Base-by-base conservation (phyloP, 1,140 invertebrate species). In the Tetramorium parvispinum region DNA sequence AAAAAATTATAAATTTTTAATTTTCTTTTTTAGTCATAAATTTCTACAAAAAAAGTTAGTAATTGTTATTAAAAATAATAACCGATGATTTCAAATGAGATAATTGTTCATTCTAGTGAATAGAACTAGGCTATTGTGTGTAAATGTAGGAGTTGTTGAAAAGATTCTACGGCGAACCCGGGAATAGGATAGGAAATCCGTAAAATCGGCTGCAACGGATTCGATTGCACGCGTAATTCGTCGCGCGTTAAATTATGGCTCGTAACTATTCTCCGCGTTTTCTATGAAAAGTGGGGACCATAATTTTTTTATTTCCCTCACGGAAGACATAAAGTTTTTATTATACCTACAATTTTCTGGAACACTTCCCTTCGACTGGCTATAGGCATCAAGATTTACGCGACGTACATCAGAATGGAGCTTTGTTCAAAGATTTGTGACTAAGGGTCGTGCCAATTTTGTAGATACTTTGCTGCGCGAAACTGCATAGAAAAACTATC, bases 241-340 rank as follows among this genome's bases (percentile, higher is more conserved):
- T 53, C 51, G 77, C 37, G 59, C 21, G 61, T 49, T 59, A 87
- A 89, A 89, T 89, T 89, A 89, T 66, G 59, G 77, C 85, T 71
- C 88, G 40, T 89, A 89, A 89, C 73, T 89, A 89, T 86, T 61
- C 85, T 87, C 59, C 70, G 49, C 63, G 55, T 89, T 89, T 89
- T 73, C 87, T 73, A 27, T 63, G 40, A 75, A 68, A 71, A 85
- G 59, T 77, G 43, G 73, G 32, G 59, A 51, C 46, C 46, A 55
- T 77, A 78, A 53, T 53, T 65, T 85, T 85, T 85, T 65, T 59
- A 76, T 66, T 77, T 77, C 13, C 46, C 37, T 77, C 51, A 43
- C 40, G 32, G 59, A 40, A 63, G 71, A 77, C 37, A 65, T 85
- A 85, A 85, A 85, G 61, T 57, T 85, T 85, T 78, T 85, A 85